A percentile compares a stretch with the other conserved stretches of the same genome.
Conservation (phyloP, 2,888 invertebrate genomes). For the Aporophyla nigra region DNA sequence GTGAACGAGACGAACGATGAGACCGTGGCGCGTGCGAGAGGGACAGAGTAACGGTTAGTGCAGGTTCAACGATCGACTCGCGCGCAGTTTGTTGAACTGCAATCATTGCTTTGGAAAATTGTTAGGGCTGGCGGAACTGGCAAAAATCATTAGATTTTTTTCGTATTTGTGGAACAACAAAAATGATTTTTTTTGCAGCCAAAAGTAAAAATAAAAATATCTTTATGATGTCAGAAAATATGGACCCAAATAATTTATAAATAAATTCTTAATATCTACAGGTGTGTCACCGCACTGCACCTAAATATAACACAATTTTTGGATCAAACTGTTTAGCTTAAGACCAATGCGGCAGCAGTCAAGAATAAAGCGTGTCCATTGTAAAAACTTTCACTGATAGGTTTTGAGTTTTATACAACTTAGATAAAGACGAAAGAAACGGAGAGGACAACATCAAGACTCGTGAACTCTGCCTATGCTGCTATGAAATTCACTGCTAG, state of each 20-base stretch:
- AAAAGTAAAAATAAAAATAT: background rate
- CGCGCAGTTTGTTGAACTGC: slow-evolving; percentile 90
- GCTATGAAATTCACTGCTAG: background rate
- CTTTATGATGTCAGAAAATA: background rate
- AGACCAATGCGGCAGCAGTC: too few relatives aligned
- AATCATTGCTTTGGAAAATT: slow-evolving; percentile 89
- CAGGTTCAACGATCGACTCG: slow-evolving; percentile 90
- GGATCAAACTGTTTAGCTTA: background rate
- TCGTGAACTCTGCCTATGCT: background rate
- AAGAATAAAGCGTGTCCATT: too few relatives aligned
- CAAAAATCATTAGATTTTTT: slow-evolving; percentile 44
- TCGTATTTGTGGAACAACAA: background rate
- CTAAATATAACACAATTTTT: background rate
- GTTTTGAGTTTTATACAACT: background rate
- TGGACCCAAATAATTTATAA: background rate
- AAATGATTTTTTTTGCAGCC: background rate
- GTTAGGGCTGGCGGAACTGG: slow-evolving; percentile 86
- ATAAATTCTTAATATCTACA: background rate
- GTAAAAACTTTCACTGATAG: background rate
- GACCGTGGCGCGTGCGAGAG: slow-evolving; percentile 72
- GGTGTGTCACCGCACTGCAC: too few relatives aligned
- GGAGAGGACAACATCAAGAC: background rate
- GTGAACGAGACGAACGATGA: slow-evolving; percentile 74
- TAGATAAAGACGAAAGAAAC: background rate
- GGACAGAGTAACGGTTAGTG: slow-evolving; percentile 82